A percentile compares a stretch with the other conserved stretches of the same genome.
Evolutionary conservation across 2,113 vertebrate species (phyloP).

Genomic region (Morphnarchus princeps): DNA sequence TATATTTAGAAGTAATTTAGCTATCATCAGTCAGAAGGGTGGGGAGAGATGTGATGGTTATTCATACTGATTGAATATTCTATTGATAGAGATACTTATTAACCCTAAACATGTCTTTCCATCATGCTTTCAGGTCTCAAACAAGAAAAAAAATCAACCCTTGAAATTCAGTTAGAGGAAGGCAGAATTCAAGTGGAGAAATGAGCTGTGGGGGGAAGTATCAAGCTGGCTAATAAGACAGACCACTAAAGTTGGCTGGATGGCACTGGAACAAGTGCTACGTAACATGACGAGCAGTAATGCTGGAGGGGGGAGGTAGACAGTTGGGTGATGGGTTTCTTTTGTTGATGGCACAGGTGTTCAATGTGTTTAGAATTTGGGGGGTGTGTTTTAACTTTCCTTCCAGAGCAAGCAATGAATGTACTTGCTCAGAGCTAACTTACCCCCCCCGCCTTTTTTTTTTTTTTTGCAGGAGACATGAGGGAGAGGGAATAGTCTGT

Average conservation of each 20-base stretch:
- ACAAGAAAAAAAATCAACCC: not conserved
- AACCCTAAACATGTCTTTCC: slow-evolving; percentile 54
- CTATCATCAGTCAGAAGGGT: slow-evolving; percentile 78
- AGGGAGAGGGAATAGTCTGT: not conserved
- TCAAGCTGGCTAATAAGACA: not conserved
- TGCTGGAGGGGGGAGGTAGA: not conserved
- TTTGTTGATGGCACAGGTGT: not conserved
- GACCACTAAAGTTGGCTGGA: not conserved
- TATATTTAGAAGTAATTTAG: slow-evolving; percentile 84
- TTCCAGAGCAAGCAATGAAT: not conserved
- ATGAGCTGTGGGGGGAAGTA: not conserved
- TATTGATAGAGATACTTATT: slow-evolving; percentile 66
- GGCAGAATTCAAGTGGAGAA: not conserved
- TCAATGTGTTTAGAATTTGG: not conserved
- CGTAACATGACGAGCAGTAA: fast-evolving
- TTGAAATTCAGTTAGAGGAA: not conserved
- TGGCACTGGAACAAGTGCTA: not conserved
- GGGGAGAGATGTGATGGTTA: slow-evolving; percentile 72
- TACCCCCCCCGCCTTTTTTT: fast-evolving
- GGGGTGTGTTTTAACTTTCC: no score
- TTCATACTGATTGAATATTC: slow-evolving; percentile 75
- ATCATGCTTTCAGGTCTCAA: not conserved
- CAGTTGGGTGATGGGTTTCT: not conserved
- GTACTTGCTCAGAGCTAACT: not conserved
- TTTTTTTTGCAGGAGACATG: not conserved